These are phyloP conservation scores for Miopithecus talapoin DNA, from an alignment of 2,797 vertebrate species.

Conservation along the genomic window DNA sequence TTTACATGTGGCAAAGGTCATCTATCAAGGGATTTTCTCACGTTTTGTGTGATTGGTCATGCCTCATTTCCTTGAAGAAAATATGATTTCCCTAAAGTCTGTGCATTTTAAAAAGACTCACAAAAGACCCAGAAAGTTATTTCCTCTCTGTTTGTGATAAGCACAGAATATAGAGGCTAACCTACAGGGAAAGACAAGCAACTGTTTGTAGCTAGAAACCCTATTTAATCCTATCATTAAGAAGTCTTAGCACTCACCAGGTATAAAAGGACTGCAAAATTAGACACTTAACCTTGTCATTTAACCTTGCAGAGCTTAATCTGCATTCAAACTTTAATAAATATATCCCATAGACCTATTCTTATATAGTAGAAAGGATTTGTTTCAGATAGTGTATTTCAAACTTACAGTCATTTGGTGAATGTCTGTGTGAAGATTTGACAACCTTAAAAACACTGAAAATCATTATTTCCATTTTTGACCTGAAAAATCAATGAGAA, in stretches of 20 bases:
- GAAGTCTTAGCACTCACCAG: constrained; percentile 66
- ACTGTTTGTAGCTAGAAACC: constrained; percentile 81
- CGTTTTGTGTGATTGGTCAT: constrained; percentile 92
- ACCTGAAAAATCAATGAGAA: constrained; percentile 15
- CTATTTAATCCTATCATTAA: constrained; percentile 85
- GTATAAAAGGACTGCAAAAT: constrained; percentile 79
- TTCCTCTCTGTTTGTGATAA: constrained; percentile 84
- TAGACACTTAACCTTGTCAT: constrained; percentile 81
- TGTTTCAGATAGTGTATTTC: constrained; percentile 31
- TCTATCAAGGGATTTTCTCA: constrained; percentile 89
- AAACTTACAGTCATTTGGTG: background rate
- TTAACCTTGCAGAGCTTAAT: constrained; percentile 79
- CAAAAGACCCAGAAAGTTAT: constrained; percentile 84
- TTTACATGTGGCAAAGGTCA: constrained; percentile 90
- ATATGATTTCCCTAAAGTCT: constrained; percentile 87
- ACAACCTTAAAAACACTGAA: background rate
- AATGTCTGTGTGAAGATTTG: constrained; percentile 27
- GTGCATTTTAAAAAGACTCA: constrained; percentile 82
- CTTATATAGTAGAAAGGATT: constrained; percentile 32
- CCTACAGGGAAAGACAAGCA: constrained; percentile 72
- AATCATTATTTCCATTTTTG: constrained; percentile 11
- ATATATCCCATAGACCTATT: constrained; percentile 45
- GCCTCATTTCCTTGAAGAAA: constrained; percentile 91
- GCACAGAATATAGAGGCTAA: constrained; percentile 79
- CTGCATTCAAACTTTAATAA: constrained; percentile 70